Base-by-base conservation (phyloP, 2,113 vertebrate genomes). In the Bufo gargarizans region DNA sequence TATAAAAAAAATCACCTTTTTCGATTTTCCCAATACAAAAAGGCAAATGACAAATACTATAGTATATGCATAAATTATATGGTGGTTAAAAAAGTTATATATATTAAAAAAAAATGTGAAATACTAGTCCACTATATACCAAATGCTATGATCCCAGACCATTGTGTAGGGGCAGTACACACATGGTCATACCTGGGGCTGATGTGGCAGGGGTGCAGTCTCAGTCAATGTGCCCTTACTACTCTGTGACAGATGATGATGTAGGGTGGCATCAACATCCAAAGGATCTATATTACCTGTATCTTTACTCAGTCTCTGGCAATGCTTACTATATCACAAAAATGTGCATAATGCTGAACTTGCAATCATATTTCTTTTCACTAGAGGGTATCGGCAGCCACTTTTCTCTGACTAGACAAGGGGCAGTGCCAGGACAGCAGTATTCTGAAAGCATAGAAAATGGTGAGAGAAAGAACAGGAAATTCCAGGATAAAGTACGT, bases 361-460 rank as follows among this genome's bases (percentile, higher is more conserved):
- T 83, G 81, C 82, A 84, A 69, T 84, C 50, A 53, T 53, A 33
- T 50, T 71, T 84, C 82, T 84, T 22, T 84, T 81, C 83, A 82
- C 86, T 88, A 88, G 86, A 76, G 79, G 86, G 86, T 47, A 81
- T 58, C 79, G 61, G 67, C 17, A 45, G 17, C 22, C 85, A 76
- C 76, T 33, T 4, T 12, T 78, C 76, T 43, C 47, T 49, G 53
- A 45, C 79, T 33, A 80, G 22, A 69, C 77, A 78, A 56, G 61
- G 86, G 86, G 86, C 86, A 87, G 22, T 82, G 86, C 86, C 86
- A 88, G 86, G 79, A 88, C 55, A 88, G 79, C 55, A 88, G 79
- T 82, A 76, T 33, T 82, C 67, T 82, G 86, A 88, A 88, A 88
- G 79, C 78, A 17, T 79, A 88, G 86, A 88, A 88, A 67, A 88